These are phyloP conservation scores for Chloroceryle inda DNA, from an alignment of 2,797 vertebrate genomes.

Conservation along the genomic window DNA sequence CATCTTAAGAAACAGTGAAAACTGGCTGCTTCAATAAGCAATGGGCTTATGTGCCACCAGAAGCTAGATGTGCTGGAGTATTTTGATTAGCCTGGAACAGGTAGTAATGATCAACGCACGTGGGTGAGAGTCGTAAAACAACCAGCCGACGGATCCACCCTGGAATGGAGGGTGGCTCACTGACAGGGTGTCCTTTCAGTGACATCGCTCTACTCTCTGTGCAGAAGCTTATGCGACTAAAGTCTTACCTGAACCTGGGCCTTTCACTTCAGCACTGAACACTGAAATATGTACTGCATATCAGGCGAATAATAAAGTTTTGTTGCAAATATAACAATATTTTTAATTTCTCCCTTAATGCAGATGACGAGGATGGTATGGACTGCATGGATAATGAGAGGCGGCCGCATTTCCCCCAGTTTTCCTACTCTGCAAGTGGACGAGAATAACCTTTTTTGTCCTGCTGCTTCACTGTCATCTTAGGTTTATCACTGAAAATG, in stretches of 20 bases:
- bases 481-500: conserved; percentile 82
- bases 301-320: not conserved
- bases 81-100: not conserved
- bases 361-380: conserved; percentile 98
- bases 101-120: not conserved
- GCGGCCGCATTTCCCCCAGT: conserved; percentile 96
- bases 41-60: rapidly evolving
- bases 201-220: not conserved
- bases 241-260: not conserved
- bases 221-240: not conserved
- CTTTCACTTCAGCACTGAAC: not conserved
- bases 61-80: not conserved
- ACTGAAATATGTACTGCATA: not conserved
- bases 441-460: conserved; percentile 87
- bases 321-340: not conserved
- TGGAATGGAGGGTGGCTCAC: not conserved
- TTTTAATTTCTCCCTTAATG: conserved; percentile 42
- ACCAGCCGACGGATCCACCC: not conserved
- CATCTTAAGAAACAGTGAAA: not conserved
- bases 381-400: conserved; percentile 96
- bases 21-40: not conserved
- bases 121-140: not conserved
- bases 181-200: not conserved
- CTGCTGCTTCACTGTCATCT: conserved; percentile 82
- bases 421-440: conserved; percentile 97